Conservation (phyloP, 2,888 invertebrate genomes). For the Pachycephus smyrnensis region DNA sequence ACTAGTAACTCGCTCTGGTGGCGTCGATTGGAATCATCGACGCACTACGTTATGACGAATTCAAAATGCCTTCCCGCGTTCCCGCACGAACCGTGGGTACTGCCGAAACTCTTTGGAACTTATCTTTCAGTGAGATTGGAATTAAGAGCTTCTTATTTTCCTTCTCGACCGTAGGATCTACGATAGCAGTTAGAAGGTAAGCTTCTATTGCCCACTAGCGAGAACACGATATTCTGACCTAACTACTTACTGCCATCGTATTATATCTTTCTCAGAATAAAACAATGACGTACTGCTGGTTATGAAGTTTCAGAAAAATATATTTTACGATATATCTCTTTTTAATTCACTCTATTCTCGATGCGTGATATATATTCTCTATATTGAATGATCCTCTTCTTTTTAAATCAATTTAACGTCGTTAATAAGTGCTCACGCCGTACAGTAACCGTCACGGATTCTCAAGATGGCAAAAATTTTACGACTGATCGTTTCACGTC, state of each 20-base stretch:
- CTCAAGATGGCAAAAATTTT: neutral
- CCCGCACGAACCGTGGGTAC: neutral
- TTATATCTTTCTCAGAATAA: neutral
- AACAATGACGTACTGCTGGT: neutral
- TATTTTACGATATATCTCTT: neutral
- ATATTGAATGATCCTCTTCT: neutral
- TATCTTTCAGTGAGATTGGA: neutral
- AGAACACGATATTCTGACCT: neutral
- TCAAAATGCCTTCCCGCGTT: neutral
- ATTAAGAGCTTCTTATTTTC: neutral
- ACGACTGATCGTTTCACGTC: conserved; percentile 7
- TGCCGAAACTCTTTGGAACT: neutral
- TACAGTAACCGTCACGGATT: neutral
- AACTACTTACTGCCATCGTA: neutral
- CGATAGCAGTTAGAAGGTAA: neutral
- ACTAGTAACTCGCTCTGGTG: neutral
- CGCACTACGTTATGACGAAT: neutral
- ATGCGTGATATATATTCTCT: neutral
- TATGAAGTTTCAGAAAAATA: neutral
- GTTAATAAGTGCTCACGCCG: neutral
- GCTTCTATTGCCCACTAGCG: neutral
- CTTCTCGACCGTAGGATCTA: neutral
- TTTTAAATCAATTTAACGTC: neutral
- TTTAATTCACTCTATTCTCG: neutral
- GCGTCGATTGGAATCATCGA: neutral